Conservation (phyloP, 2,888 invertebrate species). For the Macaria notata region DNA sequence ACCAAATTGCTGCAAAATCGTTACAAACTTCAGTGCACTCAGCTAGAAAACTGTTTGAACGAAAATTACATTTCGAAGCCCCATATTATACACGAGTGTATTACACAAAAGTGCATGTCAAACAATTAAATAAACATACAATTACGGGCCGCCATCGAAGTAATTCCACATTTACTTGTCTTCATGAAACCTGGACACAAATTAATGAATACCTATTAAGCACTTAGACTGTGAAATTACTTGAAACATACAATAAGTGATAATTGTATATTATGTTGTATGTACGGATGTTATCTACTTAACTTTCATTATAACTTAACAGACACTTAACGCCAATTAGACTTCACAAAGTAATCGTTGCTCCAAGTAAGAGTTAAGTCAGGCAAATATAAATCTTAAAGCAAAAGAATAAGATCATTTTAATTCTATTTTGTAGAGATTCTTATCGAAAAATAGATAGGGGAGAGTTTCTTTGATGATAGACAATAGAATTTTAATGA, state of each 20-base stretch:
- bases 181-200: constrained; percentile 30
- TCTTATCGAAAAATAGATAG: constrained; percentile 43
- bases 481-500: constrained; percentile 74
- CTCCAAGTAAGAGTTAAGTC: constrained; percentile 9
- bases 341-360: constrained; percentile 38
- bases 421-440: constrained; percentile 15
- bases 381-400: constrained; percentile 38
- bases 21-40: constrained; percentile 14
- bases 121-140: constrained; percentile 41
- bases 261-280: constrained; percentile 66
- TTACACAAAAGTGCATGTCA: constrained; percentile 36
- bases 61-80: not conserved
- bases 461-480: constrained; percentile 72
- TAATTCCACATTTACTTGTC: constrained; percentile 49
- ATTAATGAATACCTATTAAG: constrained; percentile 32
- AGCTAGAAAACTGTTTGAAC: constrained; percentile 14
- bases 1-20: constrained; percentile 1
- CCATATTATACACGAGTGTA: not conserved
- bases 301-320: constrained; percentile 74
- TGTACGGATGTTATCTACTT: constrained; percentile 71
- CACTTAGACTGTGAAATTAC: constrained; percentile 58
- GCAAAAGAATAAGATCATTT: constrained; percentile 22
- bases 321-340: constrained; percentile 77
- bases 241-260: constrained; percentile 56
- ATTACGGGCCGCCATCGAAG: constrained; percentile 54